Conservation (phyloP, 92 coral and sea anemone genomes). For the Anthopleura xanthogrammica region DNA sequence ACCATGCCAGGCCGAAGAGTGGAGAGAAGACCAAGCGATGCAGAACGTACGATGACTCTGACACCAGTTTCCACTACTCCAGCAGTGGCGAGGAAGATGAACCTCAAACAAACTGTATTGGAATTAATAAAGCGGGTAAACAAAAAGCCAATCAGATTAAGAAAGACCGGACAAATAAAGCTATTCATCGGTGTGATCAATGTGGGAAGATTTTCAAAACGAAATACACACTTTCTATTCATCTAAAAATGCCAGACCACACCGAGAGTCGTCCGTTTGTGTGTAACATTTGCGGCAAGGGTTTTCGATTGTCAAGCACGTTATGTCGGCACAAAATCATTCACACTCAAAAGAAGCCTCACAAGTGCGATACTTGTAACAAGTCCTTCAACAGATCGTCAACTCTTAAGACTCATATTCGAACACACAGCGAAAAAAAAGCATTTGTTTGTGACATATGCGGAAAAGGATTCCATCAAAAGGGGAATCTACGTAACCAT, state of each 20-base stretch:
- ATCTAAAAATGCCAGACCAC: conserved; percentile 96
- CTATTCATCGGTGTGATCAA: conserved; percentile 82
- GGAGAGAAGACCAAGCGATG: conserved; percentile 21
- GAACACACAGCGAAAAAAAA: conserved; percentile 93
- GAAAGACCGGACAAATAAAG: conserved; percentile 53
- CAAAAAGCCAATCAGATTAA: conserved; percentile 23
- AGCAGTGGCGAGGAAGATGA: conserved; percentile 25
- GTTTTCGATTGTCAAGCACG: conserved; percentile 97
- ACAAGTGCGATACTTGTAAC: conserved; percentile 78
- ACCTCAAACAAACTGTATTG: conserved; percentile 25
- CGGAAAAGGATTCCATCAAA: conserved; percentile 98
- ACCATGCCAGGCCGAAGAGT: conserved; percentile 23
- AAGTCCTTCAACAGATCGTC: conserved; percentile 94
- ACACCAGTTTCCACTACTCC: conserved; percentile 20
- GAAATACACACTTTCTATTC: conserved; percentile 92
- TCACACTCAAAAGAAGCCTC: conserved; percentile 97
- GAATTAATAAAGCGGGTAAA: conserved; percentile 34
- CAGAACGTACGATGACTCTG: conserved; percentile 21
- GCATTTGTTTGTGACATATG: conserved; percentile 90
- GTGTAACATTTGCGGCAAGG: conserved; percentile 96
- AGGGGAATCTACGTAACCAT: conserved; percentile 93
- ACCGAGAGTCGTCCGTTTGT: conserved; percentile 94
- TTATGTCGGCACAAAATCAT: conserved; percentile 96
- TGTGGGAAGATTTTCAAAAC: conserved; percentile 97
- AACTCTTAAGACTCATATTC: conserved; percentile 89